Evolutionary conservation across 2,888 invertebrate species (phyloP).

Genomic region (Sepiola atlantica): DNA sequence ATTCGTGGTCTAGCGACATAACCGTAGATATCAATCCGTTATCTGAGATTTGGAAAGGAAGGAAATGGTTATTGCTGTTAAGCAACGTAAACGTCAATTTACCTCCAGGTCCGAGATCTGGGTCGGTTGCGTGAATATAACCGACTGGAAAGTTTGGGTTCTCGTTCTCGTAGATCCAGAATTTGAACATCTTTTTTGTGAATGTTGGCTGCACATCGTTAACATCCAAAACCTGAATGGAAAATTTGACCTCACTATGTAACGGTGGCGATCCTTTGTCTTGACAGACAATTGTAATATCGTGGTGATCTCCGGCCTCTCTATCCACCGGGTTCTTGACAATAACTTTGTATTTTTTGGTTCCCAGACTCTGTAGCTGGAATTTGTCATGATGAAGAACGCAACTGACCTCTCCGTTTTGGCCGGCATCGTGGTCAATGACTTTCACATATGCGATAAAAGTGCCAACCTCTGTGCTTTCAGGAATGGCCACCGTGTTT

Average conservation of each 20-base stretch:
- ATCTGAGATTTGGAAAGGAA: neutral
- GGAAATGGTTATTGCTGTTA: neutral
- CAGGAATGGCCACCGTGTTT: neutral
- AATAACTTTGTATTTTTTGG: conserved; percentile 9
- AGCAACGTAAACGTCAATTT: neutral
- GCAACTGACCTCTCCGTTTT: neutral
- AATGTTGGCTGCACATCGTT: neutral
- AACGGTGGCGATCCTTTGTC: neutral
- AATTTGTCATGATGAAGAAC: conserved; percentile 12
- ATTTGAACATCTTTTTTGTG: neutral
- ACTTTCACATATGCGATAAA: conserved; percentile 12
- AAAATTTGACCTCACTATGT: neutral
- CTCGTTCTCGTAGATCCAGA: neutral
- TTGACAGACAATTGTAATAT: neutral
- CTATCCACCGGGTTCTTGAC: neutral
- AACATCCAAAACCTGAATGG: neutral
- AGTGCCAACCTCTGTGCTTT: neutral
- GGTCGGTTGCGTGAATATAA: neutral
- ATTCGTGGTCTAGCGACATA: neutral
- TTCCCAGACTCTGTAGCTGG: neutral
- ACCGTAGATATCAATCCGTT: neutral
- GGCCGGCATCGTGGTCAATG: neutral
- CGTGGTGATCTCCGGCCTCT: neutral
- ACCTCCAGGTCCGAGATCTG: neutral
- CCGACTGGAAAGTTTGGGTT: neutral